A percentile compares a stretch with the other conserved stretches of the same genome.
Conservation (phyloP, 2,113 vertebrate genomes). For the Panurus biarmicus region DNA sequence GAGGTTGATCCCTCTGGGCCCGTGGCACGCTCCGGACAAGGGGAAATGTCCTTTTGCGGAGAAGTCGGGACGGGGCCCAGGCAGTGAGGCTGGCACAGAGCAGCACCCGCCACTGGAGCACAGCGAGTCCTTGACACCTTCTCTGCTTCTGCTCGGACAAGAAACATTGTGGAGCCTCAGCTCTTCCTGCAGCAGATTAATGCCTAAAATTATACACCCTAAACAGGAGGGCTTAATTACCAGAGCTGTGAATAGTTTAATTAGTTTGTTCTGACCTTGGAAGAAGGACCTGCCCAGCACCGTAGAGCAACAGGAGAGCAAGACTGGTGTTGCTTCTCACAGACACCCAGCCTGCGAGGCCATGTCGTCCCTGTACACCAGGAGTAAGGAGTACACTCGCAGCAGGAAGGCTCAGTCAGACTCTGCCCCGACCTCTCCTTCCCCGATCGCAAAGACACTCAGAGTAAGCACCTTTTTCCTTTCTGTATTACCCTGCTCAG, state of each 20-base stretch:
- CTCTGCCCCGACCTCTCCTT: slow-evolving; percentile 88
- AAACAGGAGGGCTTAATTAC: slow-evolving; percentile 55
- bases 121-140: slow-evolving; percentile 3
- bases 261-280: slow-evolving; percentile 63
- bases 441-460: slow-evolving; percentile 87
- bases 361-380: slow-evolving; percentile 88
- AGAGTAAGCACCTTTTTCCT: slow-evolving; percentile 85
- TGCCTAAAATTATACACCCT: slow-evolving; percentile 49
- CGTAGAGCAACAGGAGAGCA: slow-evolving; percentile 14
- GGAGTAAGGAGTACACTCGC: slow-evolving; percentile 88
- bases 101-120: not conserved
- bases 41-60: slow-evolving; percentile 9
- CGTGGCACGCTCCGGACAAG: not conserved
- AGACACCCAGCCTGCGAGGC: slow-evolving; percentile 11
- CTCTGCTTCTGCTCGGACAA: slow-evolving; percentile 18
- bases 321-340: not conserved
- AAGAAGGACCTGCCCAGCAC: slow-evolving; percentile 48
- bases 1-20: not conserved
- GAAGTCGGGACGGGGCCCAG: not conserved
- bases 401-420: slow-evolving; percentile 89
- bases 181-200: slow-evolving; percentile 27
- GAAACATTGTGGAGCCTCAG: slow-evolving; percentile 39
- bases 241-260: slow-evolving; percentile 52
- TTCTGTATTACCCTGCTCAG: slow-evolving; percentile 15
- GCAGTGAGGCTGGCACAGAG: slow-evolving; percentile 5